Percentiles rank a stretch among this genome's conserved stretches.
Conservation (phyloP, 1,140 invertebrate genomes). For the Ptiloglossa arizonensis region DNA sequence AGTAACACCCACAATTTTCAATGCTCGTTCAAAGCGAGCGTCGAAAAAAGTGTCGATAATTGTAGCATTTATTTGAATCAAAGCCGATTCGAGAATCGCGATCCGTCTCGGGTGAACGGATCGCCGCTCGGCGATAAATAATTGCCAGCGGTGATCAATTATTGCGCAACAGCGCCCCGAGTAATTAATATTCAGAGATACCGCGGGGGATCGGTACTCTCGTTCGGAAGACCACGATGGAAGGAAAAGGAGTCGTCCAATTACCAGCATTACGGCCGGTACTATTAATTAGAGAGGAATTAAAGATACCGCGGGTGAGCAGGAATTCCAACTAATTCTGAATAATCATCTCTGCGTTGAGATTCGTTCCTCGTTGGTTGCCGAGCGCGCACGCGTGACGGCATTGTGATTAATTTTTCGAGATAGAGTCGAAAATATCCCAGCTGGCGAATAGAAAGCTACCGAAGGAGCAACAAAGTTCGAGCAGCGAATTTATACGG, state of each 20-base stretch:
- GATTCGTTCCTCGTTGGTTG: neutral
- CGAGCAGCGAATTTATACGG: too few species aligned
- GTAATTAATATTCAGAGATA: slow-evolving; percentile 11
- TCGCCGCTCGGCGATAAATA: neutral
- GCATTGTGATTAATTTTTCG: neutral
- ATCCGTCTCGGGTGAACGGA: neutral
- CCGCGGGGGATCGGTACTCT: neutral
- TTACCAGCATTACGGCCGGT: slow-evolving; percentile 13
- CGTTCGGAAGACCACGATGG: neutral
- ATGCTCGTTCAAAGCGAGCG: too few species aligned
- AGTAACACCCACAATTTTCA: too few species aligned
- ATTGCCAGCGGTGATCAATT: neutral
- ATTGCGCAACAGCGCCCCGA: neutral
- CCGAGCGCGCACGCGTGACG: too few species aligned
- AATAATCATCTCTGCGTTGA: slow-evolving; percentile 9
- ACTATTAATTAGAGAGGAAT: slow-evolving; percentile 15
- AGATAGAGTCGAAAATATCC: neutral
- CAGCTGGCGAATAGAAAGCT: neutral
- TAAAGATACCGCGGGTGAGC: neutral
- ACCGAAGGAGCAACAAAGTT: too few species aligned
- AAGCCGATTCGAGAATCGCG: too few species aligned
- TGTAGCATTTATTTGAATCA: too few species aligned
- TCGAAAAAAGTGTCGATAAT: too few species aligned
- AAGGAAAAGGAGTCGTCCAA: neutral
- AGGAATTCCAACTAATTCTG: neutral